Evolutionary conservation across 2,797 vertebrate genomes (phyloP), one percentile per base, ranked within the genome.

Genomic region (Sorex maritimensis): DNA sequence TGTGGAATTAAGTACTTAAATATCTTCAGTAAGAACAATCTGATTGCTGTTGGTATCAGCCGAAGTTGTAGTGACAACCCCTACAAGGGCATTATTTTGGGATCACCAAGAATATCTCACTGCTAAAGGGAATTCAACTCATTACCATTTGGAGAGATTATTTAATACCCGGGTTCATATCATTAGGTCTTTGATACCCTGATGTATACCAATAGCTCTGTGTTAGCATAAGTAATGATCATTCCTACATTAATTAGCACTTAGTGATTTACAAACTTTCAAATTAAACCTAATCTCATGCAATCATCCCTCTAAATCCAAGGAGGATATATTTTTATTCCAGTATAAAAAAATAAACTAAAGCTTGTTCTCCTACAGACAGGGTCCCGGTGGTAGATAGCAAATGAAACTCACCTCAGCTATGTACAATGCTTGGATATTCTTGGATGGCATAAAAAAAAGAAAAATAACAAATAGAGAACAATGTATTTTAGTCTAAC

Each of bases 1-100:
- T 93, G 44, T 89, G 79, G 78, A 87, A 63, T 13, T 26, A 46
- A 65, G 13, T 58, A 12, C 89, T 69, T 61, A 61, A 61, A 61
- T 17, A 21, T 6, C 17, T 58, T 63, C 14, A 41, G 23, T 58
- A 80, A 86, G 58, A 86, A n/a, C 3, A 68, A 67, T 23, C 34
- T 15, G 26, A 10, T 30, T 58, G 52, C 65, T 69, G 17, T 46
- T 28, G 81, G 44, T n/a, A 83, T 46, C 41, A 34, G 44, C 7
- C 49, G 4, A 24, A 21, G 7, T 52, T 49, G n/a, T 10, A 10
- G 4, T 34, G 15, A 55, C 1, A 21, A 17, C 14, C 2, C 9
- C 38, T 11, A 5, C 7, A 1, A 17, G 65, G 28, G 13, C 3
- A 7, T 52, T 28, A 10, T 28, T 85, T 30, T 52, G 23, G 5